Conservation (phyloP, 2,888 invertebrate genomes). For the Hirtodrosophila duncani region DNA sequence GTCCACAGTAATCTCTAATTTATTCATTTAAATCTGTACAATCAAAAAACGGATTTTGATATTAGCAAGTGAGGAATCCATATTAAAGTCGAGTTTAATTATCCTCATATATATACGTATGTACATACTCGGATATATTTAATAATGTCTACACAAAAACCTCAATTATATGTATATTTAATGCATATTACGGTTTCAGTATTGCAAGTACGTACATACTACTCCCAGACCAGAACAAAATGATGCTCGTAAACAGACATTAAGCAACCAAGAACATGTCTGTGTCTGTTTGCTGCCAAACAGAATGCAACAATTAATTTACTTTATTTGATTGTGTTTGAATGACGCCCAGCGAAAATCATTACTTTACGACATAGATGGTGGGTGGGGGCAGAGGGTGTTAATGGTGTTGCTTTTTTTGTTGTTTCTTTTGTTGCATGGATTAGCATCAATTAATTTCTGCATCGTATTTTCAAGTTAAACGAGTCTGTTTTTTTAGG, state of each 20-base stretch:
- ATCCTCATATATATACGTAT: conserved; percentile 6
- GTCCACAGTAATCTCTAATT: conserved; percentile 2
- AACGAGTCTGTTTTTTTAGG: conserved; percentile 46
- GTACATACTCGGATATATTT: too few species aligned
- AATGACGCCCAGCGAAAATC: conserved; percentile 4
- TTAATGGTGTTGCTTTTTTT: conserved; percentile 19
- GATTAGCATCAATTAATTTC: conserved; percentile 43
- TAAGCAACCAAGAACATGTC: conserved; percentile 23
- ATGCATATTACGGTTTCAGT: too few species aligned
- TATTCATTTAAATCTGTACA: conserved; percentile 27
- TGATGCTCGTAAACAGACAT: too few species aligned
- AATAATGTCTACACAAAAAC: too few species aligned
- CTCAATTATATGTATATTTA: too few species aligned
- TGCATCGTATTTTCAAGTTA: conserved; percentile 32
- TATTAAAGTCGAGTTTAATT: conserved; percentile 22
- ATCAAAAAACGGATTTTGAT: conserved; percentile 52
- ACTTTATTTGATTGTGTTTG: conserved; percentile 12
- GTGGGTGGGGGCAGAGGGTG: conserved; percentile 9
- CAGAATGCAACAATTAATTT: conserved; percentile 47
- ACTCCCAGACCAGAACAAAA: too few species aligned
- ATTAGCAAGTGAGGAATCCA: conserved; percentile 54
- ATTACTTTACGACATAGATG: conserved; percentile 20
- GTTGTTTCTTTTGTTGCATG: conserved; percentile 33
- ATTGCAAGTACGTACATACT: too few species aligned
- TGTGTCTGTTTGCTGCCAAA: conserved; percentile 30